phyloP scores from a whole-genome alignment of 1,140 invertebrate genomes.

The Halotydeus destructor region DNA sequence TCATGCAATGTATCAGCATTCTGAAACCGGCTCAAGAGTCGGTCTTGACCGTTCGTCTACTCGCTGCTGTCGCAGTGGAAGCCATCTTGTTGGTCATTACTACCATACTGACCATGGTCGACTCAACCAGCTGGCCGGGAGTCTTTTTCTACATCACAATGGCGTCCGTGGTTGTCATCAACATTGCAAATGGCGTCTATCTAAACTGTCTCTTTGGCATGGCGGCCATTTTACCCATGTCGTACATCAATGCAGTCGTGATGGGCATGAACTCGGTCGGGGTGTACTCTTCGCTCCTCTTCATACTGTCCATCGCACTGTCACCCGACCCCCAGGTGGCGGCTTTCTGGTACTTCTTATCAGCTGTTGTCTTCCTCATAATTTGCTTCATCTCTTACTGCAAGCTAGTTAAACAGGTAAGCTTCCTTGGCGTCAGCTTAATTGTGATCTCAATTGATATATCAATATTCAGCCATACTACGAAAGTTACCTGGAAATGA shows the following conservation, averaged over 20 bases:
- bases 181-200: conserved; percentile 76
- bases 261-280: conserved; percentile 6
- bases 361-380: conserved; percentile 2
- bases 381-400: conserved; percentile 5
- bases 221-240: conserved; percentile 67
- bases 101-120: conserved; percentile 70
- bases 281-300: background rate
- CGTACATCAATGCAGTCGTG: conserved; percentile 61
- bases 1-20: too few relatives aligned
- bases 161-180: conserved; percentile 56
- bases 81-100: conserved; percentile 74
- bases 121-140: conserved; percentile 52
- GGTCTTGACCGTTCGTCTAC: conserved; percentile 65
- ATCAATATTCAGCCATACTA: background rate
- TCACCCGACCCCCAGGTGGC: background rate
- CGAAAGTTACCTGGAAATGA: conserved; percentile 20
- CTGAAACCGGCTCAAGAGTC: too few relatives aligned
- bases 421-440: background rate
- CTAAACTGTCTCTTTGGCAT: conserved; percentile 89
- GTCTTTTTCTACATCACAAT: conserved; percentile 80
- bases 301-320: conserved; percentile 1
- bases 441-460: conserved; percentile 11
- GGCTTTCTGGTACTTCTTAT: conserved; percentile 8
- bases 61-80: conserved; percentile 68
- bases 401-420: too few relatives aligned